phyloP scores from a whole-genome alignment of 2,888 invertebrate species.

The Quadriops clusia region DNA sequence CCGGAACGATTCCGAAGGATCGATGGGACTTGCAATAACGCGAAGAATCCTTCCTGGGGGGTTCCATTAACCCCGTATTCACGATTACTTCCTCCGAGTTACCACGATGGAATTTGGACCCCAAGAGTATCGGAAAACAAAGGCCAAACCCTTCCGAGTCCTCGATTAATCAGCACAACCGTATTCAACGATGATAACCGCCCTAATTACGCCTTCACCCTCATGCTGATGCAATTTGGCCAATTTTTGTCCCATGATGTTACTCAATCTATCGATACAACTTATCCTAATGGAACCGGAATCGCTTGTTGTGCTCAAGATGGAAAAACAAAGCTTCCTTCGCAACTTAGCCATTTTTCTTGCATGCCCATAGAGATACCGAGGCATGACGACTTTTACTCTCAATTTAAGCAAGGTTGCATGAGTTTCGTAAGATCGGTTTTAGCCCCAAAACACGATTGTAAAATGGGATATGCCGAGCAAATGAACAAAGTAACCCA shows the following conservation, averaged over 20 bases:
- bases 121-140: constrained; percentile 42
- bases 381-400: constrained; percentile 48
- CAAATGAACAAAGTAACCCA: constrained; percentile 69
- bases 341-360: constrained; percentile 47
- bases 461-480: constrained; percentile 54
- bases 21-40: constrained; percentile 79
- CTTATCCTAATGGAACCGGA: constrained; percentile 51
- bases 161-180: constrained; percentile 53
- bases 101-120: constrained; percentile 52
- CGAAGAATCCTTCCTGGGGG: constrained; percentile 58
- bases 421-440: constrained; percentile 63
- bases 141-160: constrained; percentile 48
- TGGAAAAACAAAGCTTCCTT: constrained; percentile 42
- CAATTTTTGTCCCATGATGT: constrained; percentile 70
- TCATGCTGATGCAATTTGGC: constrained; percentile 68
- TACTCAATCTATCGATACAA: constrained; percentile 56
- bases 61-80: constrained; percentile 51
- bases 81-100: constrained; percentile 53
- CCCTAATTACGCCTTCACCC: constrained; percentile 49
- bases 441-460: constrained; percentile 53
- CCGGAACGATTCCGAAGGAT: constrained; percentile 51
- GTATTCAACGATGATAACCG: constrained; percentile 48
- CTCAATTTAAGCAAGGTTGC: constrained; percentile 47
- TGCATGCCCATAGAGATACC: constrained; percentile 56
- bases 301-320: constrained; percentile 61